A percentile compares a stretch with the other conserved stretches of the same genome.
Evolutionary conservation across 1,140 invertebrate species (phyloP).

Genomic region (Cydia strobilella): DNA sequence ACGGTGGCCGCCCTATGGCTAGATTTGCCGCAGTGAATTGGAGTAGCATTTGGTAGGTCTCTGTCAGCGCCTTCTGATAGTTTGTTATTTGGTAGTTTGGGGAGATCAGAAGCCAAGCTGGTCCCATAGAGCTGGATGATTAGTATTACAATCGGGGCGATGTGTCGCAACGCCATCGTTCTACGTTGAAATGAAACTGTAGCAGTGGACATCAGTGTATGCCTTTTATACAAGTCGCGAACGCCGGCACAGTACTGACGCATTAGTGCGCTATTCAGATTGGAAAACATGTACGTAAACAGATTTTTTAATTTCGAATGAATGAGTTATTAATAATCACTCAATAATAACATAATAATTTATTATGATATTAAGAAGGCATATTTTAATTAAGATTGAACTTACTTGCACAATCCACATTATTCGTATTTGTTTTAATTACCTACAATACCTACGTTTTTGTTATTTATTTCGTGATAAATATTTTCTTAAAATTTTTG

Average conservation of each 20-base stretch:
- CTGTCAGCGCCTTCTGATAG: conserved; percentile 1
- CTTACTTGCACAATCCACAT: no score
- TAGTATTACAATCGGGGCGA: not conserved
- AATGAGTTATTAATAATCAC: no score
- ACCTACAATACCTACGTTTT: no score
- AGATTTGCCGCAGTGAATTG: not conserved
- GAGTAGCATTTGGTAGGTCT: not conserved
- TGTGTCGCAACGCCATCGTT: not conserved
- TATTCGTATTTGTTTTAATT: no score
- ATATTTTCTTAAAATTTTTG: no score
- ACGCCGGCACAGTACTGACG: not conserved
- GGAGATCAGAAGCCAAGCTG: not conserved
- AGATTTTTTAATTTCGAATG: no score
- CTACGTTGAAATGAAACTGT: not conserved
- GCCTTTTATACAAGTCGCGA: not conserved
- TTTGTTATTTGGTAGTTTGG: not conserved
- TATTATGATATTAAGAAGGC: no score
- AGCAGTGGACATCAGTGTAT: not conserved
- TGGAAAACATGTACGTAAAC: no score
- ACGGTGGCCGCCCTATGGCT: not conserved
- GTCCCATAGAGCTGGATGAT: not conserved
- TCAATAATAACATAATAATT: no score
- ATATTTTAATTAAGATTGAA: no score
- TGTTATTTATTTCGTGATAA: no score
- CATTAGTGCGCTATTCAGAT: no score